phyloP scores from a whole-genome alignment of 2,888 invertebrate genomes.

The Unio delphinus region DNA sequence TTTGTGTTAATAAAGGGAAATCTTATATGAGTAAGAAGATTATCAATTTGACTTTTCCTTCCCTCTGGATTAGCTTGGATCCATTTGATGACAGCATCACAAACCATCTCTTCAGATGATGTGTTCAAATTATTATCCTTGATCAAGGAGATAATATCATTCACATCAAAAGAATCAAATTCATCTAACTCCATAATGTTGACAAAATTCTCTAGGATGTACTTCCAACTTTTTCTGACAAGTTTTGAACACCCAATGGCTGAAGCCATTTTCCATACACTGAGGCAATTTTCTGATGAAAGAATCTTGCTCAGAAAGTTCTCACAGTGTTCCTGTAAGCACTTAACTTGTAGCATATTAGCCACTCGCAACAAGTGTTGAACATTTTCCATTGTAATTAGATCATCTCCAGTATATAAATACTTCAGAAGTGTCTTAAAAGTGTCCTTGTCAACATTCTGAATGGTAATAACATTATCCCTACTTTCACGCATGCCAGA shows the following conservation, averaged over 20 bases:
- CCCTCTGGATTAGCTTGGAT: conserved; percentile 75
- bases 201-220: conserved; percentile 75
- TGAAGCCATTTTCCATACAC: conserved; percentile 85
- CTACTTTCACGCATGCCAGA: conserved; percentile 19
- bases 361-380: conserved; percentile 81
- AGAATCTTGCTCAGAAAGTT: conserved; percentile 80
- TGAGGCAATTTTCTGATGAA: conserved; percentile 84
- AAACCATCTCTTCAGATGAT: conserved; percentile 86
- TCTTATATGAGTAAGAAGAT: conserved; percentile 32
- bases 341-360: conserved; percentile 87
- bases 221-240: conserved; percentile 79
- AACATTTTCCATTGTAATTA: conserved; percentile 84
- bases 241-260: conserved; percentile 81
- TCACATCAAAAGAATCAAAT: conserved; percentile 76
- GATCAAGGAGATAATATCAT: conserved; percentile 83
- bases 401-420: conserved; percentile 85
- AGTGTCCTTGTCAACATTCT: conserved; percentile 78
- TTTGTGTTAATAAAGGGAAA: conserved; percentile 35
- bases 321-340: conserved; percentile 85
- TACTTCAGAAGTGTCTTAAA: conserved; percentile 85
- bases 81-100: conserved; percentile 83
- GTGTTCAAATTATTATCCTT: conserved; percentile 88
- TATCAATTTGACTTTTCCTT: conserved; percentile 19
- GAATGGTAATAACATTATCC: conserved; percentile 31
- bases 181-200: conserved; percentile 39